Base-by-base conservation (phyloP, 2,797 vertebrate genomes). In the Halcyon smyrnensis region DNA sequence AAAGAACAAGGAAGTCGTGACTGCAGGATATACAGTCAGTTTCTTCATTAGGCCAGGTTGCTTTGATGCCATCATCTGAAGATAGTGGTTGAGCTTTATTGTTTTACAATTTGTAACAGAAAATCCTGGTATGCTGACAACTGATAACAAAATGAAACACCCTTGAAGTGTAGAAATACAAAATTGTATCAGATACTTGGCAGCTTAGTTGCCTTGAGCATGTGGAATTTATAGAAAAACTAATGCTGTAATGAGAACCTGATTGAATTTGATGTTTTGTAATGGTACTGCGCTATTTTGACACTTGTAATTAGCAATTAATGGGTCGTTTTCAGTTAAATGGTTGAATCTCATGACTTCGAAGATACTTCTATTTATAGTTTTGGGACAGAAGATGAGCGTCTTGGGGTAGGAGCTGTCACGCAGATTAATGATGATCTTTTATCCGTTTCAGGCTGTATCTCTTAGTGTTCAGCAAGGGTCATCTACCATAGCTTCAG, bases 401-500 rank as follows among this genome's bases (percentile, higher is more conserved):
- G 54, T 64, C 7, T 87, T n/a, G 11, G 25, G 24, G 30, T 36
- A 41, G 77, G 30, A 71, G 36, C 69, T 74, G 30, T 56, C 77
- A 13, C 53, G 56, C 36, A 57, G 45, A 48, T 56, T 87, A 95
- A 87, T 54, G 27, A 16, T 79, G 19, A 7, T 15, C 78, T 81
- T 95, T 94, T 84, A 71, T 77, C 14, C 93, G 25, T 97, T 98
- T 54, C 97, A 99, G 99, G 99, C 98, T 57, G 98, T 99, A 80
- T 99, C 99, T 68, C 99, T 98, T 85, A 98, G 98, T 34, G 98
- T 98, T 97, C 98, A 98, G 81, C 98, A 98, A 85, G 98, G 97
- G 64, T 97, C 97, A 79, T 97, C 98, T 64, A 98, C 78, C 90
- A 93, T 95, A 67, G 98, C 89, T 95, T 96, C 96, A 70, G 97